Evolutionary conservation across 2,888 invertebrate species (phyloP).

Genomic region (Gisinianus flammeolus): DNA sequence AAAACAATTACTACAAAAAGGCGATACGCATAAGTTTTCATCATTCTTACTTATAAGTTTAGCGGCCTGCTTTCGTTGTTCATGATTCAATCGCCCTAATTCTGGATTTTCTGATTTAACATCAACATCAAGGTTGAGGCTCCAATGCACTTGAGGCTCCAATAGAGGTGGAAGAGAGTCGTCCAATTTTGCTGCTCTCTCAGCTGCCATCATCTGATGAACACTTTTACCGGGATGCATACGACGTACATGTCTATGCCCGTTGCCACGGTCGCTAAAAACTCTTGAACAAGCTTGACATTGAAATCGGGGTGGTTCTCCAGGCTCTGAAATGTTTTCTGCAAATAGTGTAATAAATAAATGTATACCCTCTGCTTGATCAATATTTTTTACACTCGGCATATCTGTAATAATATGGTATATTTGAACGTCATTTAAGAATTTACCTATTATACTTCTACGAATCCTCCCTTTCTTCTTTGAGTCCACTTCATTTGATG

Average conservation of each 20-base stretch:
- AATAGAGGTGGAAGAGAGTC: neutral
- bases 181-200: neutral
- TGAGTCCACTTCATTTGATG: neutral
- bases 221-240: slow-evolving; percentile 25
- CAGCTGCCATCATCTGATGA: neutral
- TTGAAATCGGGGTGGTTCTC: slow-evolving; percentile 12
- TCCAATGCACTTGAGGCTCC: slow-evolving; percentile 6
- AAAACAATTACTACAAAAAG: too few relatives aligned
- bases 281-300: slow-evolving; percentile 13
- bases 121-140: too few relatives aligned
- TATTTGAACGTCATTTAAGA: too few relatives aligned
- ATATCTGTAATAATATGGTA: too few relatives aligned
- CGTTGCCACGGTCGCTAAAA: slow-evolving; percentile 32
- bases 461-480: neutral
- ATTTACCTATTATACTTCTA: neutral
- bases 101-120: slow-evolving; percentile 4
- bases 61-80: slow-evolving; percentile 10
- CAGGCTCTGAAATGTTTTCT: neutral
- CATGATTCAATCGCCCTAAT: slow-evolving; percentile 10
- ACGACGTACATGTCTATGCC: slow-evolving; percentile 30
- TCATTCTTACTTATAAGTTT: slow-evolving; percentile 24
- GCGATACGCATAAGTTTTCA: neutral
- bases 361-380: neutral
- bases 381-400: too few relatives aligned
- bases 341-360: neutral